Conservation (phyloP, 2,888 invertebrate genomes). For the Parascotia fuliginaria region DNA sequence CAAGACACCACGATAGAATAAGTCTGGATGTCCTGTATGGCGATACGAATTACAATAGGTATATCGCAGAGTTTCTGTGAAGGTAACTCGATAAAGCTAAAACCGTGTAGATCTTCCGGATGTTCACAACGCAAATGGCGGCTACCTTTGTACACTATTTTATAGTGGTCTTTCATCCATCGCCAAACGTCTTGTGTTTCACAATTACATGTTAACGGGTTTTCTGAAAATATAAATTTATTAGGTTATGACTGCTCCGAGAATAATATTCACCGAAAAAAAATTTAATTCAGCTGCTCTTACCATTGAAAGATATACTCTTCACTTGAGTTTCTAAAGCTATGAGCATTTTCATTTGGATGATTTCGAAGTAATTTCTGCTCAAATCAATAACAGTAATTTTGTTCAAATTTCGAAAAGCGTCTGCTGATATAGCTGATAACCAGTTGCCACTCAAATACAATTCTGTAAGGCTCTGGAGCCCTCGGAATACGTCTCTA, state of each 20-base stretch:
- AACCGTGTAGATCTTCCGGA: conserved; percentile 92
- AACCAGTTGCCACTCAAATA: conserved; percentile 94
- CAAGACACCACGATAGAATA: conserved; percentile 95
- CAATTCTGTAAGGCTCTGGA: conserved; percentile 91
- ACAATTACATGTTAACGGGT: conserved; percentile 95
- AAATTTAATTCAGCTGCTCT: conserved; percentile 45
- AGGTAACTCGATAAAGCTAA: conserved; percentile 91
- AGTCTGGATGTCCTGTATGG: conserved; percentile 95
- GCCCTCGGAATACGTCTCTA: conserved; percentile 90
- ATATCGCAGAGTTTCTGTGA: conserved; percentile 94
- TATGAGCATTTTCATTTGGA: conserved; percentile 91
- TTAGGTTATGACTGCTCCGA: conserved; percentile 1
- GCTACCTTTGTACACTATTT: conserved; percentile 88
- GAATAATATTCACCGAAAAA: neutral
- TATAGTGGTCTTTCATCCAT: conserved; percentile 95
- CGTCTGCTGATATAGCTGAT: conserved; percentile 90
- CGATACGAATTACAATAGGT: conserved; percentile 92
- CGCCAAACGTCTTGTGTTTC: conserved; percentile 96
- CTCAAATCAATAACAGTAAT: conserved; percentile 92
- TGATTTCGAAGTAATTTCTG: conserved; percentile 92
- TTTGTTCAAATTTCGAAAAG: conserved; percentile 91
- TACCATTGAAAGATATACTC: conserved; percentile 92
- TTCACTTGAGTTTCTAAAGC: conserved; percentile 94
- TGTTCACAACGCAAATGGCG: conserved; percentile 91
- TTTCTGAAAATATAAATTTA: conserved; percentile 85